Evolutionary conservation across 2,888 invertebrate species (phyloP), one percentile per base, ranked within the genome.

Genomic region (Biston betularia): DNA sequence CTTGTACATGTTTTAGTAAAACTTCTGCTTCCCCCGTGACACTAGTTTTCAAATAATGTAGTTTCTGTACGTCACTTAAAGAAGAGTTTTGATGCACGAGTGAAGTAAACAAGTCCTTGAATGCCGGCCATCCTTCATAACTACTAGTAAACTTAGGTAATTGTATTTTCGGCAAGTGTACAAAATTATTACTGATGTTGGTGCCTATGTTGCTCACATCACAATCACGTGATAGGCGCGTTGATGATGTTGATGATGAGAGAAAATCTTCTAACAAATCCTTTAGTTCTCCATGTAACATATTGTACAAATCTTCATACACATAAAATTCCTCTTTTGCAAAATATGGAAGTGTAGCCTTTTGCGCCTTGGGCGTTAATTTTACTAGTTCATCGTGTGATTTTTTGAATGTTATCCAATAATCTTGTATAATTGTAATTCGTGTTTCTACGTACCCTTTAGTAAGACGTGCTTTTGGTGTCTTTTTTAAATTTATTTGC

Each of bases 361-460:
- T 49, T 33, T 49, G 49, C 12, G 49, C 10, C 11, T 49, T 49
- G 12, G 49, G 33, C 49, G 49, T 49, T 4, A 49, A 7, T 10
- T 49, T 49, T 4, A 49, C 33, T 10, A 49, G 11, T 11, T 49
- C 33, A 11, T 49, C 33, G 49, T 49, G 49, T 7, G 11, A 8
- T 33, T 49, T 9, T 49, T 49, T 49, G 1, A 49, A 33, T 12
- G 24, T 8, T 24, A 10, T 33, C 49, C 49, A 49, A 33, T 49
- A 49, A 11, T 49, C 49, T 12, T 49, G 6, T 4, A 49, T 11
- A 33, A 10, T 2, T 11, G 15, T 3, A 2, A 49, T 33, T 11
- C 49, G 49, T 8, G 49, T 7, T 49, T 49, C 49, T 6, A 49
- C 49, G 11, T 49, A 49, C 7, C 49, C 33, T n/a, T 49, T 49